Conservation (phyloP, 2,113 vertebrate genomes). For the Phycodurus eques region DNA sequence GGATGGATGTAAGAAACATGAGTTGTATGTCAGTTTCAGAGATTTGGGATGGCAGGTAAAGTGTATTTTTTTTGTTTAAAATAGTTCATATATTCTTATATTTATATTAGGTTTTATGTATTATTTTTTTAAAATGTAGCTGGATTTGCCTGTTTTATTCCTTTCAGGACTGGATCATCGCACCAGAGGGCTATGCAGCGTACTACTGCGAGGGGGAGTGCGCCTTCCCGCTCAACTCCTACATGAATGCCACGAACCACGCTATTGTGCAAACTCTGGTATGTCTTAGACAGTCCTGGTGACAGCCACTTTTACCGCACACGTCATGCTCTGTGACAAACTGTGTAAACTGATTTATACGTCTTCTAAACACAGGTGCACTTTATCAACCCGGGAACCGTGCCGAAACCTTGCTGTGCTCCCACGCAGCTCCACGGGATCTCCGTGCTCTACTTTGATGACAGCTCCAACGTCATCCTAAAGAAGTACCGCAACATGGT, state of each 20-base stretch:
- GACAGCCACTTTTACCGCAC: slow-evolving; percentile 3
- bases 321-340: slow-evolving; percentile 3
- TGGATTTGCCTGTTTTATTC: slow-evolving; percentile 3
- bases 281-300: slow-evolving; percentile 48
- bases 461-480: slow-evolving; percentile 96
- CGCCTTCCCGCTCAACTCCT: slow-evolving; percentile 93
- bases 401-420: slow-evolving; percentile 94
- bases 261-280: slow-evolving; percentile 98
- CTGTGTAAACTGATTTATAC: neutral
- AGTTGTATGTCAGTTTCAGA: slow-evolving; percentile 96
- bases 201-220: slow-evolving; percentile 98
- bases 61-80: neutral
- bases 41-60: slow-evolving; percentile 98
- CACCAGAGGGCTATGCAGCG: slow-evolving; percentile 91
- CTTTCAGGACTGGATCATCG: slow-evolving; percentile 94
- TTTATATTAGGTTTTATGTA: neutral
- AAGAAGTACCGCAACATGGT: slow-evolving; percentile 99
- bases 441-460: slow-evolving; percentile 95
- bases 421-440: slow-evolving; percentile 96
- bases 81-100: neutral
- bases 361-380: slow-evolving; percentile 79
- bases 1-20: slow-evolving; percentile 94
- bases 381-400: slow-evolving; percentile 94
- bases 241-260: slow-evolving; percentile 98
- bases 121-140: neutral